phyloP scores from a whole-genome alignment of 2,797 vertebrate genomes.

The Lutjanus campechanus region DNA sequence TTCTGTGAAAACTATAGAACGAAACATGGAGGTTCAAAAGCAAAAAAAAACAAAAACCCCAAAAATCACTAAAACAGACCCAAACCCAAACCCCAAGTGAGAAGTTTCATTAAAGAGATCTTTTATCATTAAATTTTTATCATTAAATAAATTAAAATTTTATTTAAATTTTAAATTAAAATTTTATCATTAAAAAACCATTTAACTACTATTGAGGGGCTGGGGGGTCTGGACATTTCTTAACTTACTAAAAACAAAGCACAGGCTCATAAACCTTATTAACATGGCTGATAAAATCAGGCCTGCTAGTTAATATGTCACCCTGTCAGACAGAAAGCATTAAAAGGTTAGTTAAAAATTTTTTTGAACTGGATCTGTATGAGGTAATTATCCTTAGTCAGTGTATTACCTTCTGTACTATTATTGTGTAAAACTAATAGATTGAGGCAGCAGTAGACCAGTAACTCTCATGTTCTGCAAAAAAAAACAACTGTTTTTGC shows the following conservation, averaged over 20 bases:
- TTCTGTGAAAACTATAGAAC: constrained; percentile 59
- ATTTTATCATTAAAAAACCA: no score
- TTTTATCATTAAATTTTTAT: constrained; percentile 43
- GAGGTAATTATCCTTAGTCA: no score
- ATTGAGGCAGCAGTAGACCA: no score
- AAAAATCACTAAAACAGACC: no score
- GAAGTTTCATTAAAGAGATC: constrained; percentile 17
- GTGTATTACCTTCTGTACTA: no score
- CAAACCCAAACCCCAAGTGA: constrained; percentile 6
- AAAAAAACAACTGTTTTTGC: no score
- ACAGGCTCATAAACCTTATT: constrained; percentile 21
- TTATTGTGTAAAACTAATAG: no score
- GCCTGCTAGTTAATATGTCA: not conserved
- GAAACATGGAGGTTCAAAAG: constrained; percentile 43
- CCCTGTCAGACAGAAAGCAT: not conserved
- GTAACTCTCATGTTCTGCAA: no score
- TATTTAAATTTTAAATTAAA: no score
- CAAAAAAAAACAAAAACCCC: constrained; percentile 12
- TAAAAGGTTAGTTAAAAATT: not conserved
- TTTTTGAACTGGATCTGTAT: no score
- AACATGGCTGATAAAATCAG: constrained; percentile 18
- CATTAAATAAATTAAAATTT: no score
- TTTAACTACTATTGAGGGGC: constrained; percentile 40
- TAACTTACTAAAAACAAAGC: constrained; percentile 26
- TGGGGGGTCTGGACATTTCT: not conserved